Conservation (phyloP, 2,113 vertebrate species). For the Bufo bufo region DNA sequence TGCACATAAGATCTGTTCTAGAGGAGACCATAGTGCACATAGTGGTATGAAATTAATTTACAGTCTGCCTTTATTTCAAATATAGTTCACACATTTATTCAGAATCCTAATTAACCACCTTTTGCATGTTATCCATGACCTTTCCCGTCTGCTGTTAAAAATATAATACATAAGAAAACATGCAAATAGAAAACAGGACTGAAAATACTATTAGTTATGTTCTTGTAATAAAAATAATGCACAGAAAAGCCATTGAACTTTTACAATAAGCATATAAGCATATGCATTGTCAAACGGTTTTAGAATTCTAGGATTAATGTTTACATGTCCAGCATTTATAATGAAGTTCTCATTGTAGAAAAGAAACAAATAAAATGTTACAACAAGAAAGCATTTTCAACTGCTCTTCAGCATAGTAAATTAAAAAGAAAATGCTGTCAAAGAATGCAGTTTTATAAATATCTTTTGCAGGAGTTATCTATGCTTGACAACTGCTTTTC, state of each 20-base stretch:
- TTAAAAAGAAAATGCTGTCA: neutral
- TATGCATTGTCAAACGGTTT: neutral
- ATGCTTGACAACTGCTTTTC: neutral
- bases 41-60: conserved; percentile 2
- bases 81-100: neutral
- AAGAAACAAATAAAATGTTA: neutral
- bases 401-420: neutral
- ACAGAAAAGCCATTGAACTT: neutral
- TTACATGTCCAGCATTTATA: neutral
- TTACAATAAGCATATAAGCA: neutral
- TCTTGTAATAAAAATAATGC: conserved; percentile 8
- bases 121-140: conserved; percentile 38
- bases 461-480: neutral
- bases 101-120: conserved; percentile 39
- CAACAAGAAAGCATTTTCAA: neutral
- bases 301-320: neutral
- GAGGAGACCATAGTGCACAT: neutral
- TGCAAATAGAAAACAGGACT: neutral
- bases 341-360: neutral
- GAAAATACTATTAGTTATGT: neutral
- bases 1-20: neutral
- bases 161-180: conserved; percentile 23
- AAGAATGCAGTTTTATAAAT: neutral
- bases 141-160: conserved; percentile 38
- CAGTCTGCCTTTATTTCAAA: conserved; percentile 27